These are phyloP conservation scores for Lepus oiostolus DNA, from an alignment of 2,797 vertebrate genomes.

Conservation along the genomic window DNA sequence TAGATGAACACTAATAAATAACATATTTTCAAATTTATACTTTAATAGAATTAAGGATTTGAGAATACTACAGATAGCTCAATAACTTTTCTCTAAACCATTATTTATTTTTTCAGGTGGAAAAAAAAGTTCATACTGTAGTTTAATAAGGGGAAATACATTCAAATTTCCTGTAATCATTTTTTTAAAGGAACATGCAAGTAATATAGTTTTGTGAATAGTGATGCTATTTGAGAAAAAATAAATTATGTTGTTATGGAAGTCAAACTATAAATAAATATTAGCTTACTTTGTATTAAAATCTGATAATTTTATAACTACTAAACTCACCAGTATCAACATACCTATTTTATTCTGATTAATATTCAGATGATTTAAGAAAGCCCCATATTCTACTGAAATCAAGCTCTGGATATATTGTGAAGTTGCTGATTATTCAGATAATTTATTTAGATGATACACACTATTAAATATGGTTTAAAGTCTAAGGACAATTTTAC, in stretches of 20 bases:
- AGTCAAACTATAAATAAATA: neutral
- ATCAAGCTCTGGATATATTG: constrained; percentile 34
- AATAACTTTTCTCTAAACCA: neutral
- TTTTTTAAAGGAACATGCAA: neutral
- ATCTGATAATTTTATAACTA: neutral
- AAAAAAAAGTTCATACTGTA: neutral
- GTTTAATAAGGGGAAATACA: neutral
- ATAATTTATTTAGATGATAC: constrained; percentile 63
- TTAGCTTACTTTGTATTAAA: constrained; percentile 30
- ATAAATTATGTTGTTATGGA: neutral
- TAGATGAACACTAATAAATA: neutral
- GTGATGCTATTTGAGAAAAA: neutral
- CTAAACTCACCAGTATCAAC: neutral
- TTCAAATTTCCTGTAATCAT: neutral
- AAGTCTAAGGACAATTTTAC: constrained; percentile 61
- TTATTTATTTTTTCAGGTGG: neutral
- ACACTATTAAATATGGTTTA: constrained; percentile 47
- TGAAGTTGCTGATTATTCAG: constrained; percentile 53
- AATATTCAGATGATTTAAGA: constrained; percentile 48
- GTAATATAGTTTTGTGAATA: neutral
- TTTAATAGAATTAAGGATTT: constrained; percentile 11
- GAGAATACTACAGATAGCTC: neutral
- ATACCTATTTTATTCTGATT: constrained; percentile 26
- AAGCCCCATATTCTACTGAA: constrained; percentile 56
- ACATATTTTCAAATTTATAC: neutral